Percentiles rank a stretch among this genome's conserved stretches.
phyloP scores from a whole-genome alignment of 2,113 vertebrate species.

The Nesogale talazaci region DNA sequence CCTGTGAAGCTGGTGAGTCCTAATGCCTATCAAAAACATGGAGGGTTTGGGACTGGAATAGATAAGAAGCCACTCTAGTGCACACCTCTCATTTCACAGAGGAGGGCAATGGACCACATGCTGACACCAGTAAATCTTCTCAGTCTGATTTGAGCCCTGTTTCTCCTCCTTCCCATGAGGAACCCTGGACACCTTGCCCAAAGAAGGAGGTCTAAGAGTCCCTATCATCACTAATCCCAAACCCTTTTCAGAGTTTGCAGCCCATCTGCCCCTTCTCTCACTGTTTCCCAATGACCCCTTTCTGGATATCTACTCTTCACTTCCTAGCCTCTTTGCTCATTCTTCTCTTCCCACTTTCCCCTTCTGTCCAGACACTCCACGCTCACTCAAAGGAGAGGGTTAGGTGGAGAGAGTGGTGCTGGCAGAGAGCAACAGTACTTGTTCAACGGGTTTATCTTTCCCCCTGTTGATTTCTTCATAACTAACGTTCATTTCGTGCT shows the following conservation, averaged over 20 bases:
- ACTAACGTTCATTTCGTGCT: not conserved
- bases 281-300: not conserved
- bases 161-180: not conserved
- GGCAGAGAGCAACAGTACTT: conserved; percentile 22
- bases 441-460: conserved; percentile 13
- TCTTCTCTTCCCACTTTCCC: not conserved
- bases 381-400: too few relatives aligned
- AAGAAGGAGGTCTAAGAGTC: not conserved
- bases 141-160: not conserved
- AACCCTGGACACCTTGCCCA: not conserved
- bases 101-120: not conserved
- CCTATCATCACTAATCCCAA: not conserved
- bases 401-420: not conserved
- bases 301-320: not conserved
- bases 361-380: not conserved
- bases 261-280: too few relatives aligned
- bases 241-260: not conserved
- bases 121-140: not conserved
- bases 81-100: conserved; percentile 5
- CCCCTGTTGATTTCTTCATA: not conserved
- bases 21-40: not conserved
- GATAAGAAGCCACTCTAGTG: not conserved
- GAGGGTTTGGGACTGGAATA: not conserved
- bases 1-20: not conserved
- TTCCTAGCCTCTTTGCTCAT: not conserved